phyloP scores from a whole-genome alignment of 1,140 invertebrate species.

The Cydia fagiglandana region DNA sequence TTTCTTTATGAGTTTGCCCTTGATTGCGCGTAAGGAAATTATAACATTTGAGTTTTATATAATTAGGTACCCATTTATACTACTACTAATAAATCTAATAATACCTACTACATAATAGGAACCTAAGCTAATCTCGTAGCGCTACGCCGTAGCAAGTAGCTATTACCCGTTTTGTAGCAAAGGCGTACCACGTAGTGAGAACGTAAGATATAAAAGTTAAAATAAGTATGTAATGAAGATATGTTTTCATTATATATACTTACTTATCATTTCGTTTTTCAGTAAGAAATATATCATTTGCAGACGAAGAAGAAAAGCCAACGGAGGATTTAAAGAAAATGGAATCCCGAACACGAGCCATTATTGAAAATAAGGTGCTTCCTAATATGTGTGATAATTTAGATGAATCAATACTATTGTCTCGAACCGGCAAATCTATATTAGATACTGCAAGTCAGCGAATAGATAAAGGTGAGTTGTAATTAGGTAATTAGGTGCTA shows the following conservation, averaged over 20 bases:
- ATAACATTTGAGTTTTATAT: no score
- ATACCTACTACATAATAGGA: no score
- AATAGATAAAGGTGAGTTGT: conserved; percentile 42
- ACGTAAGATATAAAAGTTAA: no score
- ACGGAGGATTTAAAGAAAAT: conserved; percentile 32
- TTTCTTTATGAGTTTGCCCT: not conserved
- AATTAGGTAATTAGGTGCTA: not conserved
- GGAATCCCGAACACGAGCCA: conserved; percentile 34
- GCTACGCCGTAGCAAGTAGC: not conserved
- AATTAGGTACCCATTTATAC: no score
- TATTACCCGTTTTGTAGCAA: not conserved
- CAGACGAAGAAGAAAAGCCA: conserved; percentile 32
- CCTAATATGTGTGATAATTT: conserved; percentile 49
- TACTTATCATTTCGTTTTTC: conserved; percentile 34
- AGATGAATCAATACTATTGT: conserved; percentile 47
- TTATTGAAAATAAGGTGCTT: conserved; percentile 47
- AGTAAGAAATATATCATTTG: conserved; percentile 42
- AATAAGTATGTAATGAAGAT: no score
- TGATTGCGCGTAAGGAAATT: not conserved
- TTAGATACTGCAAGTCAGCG: conserved; percentile 39
- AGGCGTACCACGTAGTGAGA: no score
- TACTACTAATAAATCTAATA: no score
- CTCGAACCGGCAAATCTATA: conserved; percentile 45
- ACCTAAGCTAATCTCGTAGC: not conserved
- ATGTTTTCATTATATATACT: no score